Percentiles rank a stretch among this genome's conserved stretches.
Conservation (phyloP, 1,140 invertebrate species). For the Wiebesia pumilae region DNA sequence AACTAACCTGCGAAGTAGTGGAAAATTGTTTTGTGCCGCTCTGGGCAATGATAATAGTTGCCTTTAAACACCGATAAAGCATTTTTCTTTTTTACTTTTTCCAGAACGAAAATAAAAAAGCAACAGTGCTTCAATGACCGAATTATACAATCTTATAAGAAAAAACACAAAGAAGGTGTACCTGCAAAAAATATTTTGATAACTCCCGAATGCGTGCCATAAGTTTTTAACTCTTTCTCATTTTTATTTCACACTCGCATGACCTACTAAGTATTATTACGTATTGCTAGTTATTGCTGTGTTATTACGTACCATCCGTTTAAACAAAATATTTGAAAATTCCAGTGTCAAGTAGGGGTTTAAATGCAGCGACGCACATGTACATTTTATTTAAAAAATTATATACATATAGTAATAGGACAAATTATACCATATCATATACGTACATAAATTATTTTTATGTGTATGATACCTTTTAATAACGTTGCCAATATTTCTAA, state of each 20-base stretch:
- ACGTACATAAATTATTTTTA: no score
- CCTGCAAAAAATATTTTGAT: not conserved
- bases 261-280: not conserved
- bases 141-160: not conserved
- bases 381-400: not conserved
- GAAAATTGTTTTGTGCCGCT: conserved; percentile 68
- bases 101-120: not conserved
- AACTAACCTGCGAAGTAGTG: conserved; percentile 65
- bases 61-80: conserved; percentile 67
- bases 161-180: not conserved
- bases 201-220: not conserved
- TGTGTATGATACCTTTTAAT: no score
- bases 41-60: conserved; percentile 60
- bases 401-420: no score
- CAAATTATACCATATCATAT: no score
- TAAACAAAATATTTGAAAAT: no score
- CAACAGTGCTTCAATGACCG: not conserved
- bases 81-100: conserved; percentile 54
- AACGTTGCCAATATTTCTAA: no score
- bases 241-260: not conserved
- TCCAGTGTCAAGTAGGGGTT: no score
- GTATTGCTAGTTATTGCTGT: no score
- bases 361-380: not conserved
- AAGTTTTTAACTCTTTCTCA: not conserved
- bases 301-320: no score